Percentiles rank a stretch among this genome's conserved stretches.
Conservation (phyloP, 2,113 vertebrate species). For the Macrotus californicus region DNA sequence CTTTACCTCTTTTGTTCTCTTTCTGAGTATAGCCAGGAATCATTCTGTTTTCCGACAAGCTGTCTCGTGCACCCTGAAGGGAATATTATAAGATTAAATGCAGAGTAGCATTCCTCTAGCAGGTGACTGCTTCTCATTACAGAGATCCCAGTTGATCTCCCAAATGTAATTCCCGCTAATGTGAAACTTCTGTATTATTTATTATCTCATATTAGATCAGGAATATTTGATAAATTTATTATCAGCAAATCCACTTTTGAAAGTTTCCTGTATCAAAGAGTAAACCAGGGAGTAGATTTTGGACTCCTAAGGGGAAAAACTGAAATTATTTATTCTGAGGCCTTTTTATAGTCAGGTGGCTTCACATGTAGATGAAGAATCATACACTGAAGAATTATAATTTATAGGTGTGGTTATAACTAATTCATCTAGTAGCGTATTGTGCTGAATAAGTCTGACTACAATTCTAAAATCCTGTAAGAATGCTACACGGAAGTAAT, state of each 20-base stretch:
- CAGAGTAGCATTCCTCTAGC: constrained; percentile 78
- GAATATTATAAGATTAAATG: constrained; percentile 84
- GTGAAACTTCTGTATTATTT: constrained; percentile 83
- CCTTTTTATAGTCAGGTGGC: constrained; percentile 41
- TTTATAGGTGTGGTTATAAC: background rate
- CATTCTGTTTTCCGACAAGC: constrained; percentile 78
- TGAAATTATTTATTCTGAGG: constrained; percentile 68
- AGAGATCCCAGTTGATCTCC: constrained; percentile 79
- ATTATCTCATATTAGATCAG: constrained; percentile 82
- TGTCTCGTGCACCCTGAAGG: constrained; percentile 80
- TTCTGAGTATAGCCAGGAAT: constrained; percentile 75
- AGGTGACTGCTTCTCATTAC: constrained; percentile 82
- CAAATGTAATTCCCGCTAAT: constrained; percentile 84
- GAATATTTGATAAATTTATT: constrained; percentile 81
- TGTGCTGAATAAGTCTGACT: background rate
- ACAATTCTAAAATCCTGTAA: background rate
- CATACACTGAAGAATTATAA: constrained; percentile 44
- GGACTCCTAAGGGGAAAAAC: constrained; percentile 42
- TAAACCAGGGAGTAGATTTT: constrained; percentile 73
- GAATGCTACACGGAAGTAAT: background rate
- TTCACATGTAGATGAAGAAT: constrained; percentile 71
- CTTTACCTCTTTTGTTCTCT: constrained; percentile 69
- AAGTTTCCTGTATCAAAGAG: constrained; percentile 75
- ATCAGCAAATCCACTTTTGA: constrained; percentile 77
- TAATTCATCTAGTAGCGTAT: background rate